phyloP scores from a whole-genome alignment of 2,888 invertebrate genomes.

The Stomorhina lunata region DNA sequence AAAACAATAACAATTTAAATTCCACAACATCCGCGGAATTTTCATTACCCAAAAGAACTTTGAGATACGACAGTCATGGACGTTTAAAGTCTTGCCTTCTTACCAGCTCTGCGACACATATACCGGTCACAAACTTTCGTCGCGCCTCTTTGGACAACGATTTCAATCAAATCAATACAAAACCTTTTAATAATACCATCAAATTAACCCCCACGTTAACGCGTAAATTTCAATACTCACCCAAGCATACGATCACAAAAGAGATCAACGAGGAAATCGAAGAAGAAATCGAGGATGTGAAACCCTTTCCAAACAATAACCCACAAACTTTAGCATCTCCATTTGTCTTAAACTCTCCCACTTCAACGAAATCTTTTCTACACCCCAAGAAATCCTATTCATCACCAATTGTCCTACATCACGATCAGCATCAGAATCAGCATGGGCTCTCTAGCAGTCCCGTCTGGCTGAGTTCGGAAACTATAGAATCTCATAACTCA shows the following conservation, averaged over 20 bases:
- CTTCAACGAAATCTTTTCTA: constrained; percentile 39
- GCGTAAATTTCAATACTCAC: constrained; percentile 60
- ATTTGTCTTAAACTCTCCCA: constrained; percentile 37
- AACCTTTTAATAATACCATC: constrained; percentile 27
- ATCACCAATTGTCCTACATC: constrained; percentile 41
- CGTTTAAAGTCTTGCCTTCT: constrained; percentile 70
- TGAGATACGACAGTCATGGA: constrained; percentile 75
- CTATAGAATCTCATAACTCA: constrained; percentile 65
- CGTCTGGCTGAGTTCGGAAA: constrained; percentile 68
- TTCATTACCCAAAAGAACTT: constrained; percentile 65
- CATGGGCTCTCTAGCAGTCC: constrained; percentile 58
- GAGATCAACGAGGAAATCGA: constrained; percentile 61
- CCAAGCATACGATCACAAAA: constrained; percentile 51
- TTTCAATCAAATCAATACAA: constrained; percentile 11
- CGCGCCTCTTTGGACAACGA: constrained; percentile 49
- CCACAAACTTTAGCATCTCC: constrained; percentile 9
- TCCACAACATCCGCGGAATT: neutral
- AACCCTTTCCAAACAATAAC: neutral
- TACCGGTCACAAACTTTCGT: constrained; percentile 51
- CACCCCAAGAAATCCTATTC: constrained; percentile 55
- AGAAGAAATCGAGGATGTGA: constrained; percentile 52
- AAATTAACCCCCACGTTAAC: constrained; percentile 52
- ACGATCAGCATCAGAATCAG: no score
- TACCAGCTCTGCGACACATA: no score
- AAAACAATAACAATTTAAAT: neutral